Evolutionary conservation across 2,797 vertebrate genomes (phyloP).

Genomic region (Neomorphus geoffroyi): DNA sequence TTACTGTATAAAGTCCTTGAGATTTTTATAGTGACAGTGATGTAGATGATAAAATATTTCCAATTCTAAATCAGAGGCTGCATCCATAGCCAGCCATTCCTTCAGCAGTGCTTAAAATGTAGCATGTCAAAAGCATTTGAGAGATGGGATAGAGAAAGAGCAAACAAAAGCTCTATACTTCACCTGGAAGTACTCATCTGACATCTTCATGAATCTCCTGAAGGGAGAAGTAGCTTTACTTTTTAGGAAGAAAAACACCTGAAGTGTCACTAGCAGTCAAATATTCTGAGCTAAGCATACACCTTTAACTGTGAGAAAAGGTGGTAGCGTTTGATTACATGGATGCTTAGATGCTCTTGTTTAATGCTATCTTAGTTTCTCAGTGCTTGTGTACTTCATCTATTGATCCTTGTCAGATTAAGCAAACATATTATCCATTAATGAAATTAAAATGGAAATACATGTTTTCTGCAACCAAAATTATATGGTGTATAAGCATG

Average conservation of each 20-base stretch:
- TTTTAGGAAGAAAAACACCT: not conserved
- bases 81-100: not conserved
- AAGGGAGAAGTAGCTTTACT: not conserved
- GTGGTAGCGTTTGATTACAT: not conserved
- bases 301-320: not conserved
- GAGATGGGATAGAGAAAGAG: not conserved
- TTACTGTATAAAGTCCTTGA: not conserved
- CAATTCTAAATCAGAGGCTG: not conserved
- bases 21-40: not conserved
- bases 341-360: not conserved
- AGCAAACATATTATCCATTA: not conserved
- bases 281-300: not conserved
- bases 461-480: not conserved
- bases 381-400: not conserved
- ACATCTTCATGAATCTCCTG: not conserved
- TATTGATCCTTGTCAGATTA: not conserved
- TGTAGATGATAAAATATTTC: not conserved
- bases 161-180: not conserved
- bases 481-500: not conserved
- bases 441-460: not conserved
- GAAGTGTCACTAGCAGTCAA: not conserved
- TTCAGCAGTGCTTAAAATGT: not conserved
- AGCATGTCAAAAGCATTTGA: not conserved
- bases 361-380: not conserved
- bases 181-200: not conserved